Conservation (phyloP, 1,140 invertebrate species). For the Drosophila micromelanica region DNA sequence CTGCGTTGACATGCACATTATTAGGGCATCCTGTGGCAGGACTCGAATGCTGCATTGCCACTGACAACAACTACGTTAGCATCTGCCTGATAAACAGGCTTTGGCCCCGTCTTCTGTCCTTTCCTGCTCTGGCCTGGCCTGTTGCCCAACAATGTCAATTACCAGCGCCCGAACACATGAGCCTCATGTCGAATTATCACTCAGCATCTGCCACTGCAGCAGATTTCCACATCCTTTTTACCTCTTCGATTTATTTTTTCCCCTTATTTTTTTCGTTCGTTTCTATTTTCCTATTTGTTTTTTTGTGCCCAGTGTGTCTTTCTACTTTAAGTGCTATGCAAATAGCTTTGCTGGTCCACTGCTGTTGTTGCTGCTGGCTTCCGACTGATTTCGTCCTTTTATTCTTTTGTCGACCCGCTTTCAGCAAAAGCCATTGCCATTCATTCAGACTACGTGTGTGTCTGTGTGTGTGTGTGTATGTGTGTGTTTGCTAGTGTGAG, state of each 20-base stretch:
- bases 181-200: conserved; percentile 67
- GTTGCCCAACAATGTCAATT: conserved; percentile 60
- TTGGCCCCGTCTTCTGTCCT: neutral
- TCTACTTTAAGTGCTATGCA: conserved; percentile 69
- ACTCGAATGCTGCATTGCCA: conserved; percentile 40
- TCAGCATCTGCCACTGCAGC: conserved; percentile 41
- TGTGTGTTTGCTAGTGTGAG: conserved; percentile 23
- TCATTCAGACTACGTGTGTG: conserved; percentile 38
- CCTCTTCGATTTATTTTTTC: conserved; percentile 21
- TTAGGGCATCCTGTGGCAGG: conserved; percentile 31
- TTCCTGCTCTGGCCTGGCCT: conserved; percentile 12
- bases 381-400: conserved; percentile 51
- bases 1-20: conserved; percentile 40
- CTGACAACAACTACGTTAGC: conserved; percentile 19
- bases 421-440: conserved; percentile 56
- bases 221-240: conserved; percentile 45
- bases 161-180: conserved; percentile 39
- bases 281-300: neutral
- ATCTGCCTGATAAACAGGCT: conserved; percentile 41
- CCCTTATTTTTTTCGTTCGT: conserved; percentile 2
- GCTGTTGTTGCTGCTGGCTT: conserved; percentile 23
- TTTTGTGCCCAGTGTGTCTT: conserved; percentile 21
- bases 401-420: conserved; percentile 53
- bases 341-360: conserved; percentile 49
- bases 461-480: conserved; percentile 17